Evolutionary conservation across 53 echinoderm and acorn worm species (phyloP), one percentile per base, ranked within the genome.

Genomic region (Temnopleurus reevesii): DNA sequence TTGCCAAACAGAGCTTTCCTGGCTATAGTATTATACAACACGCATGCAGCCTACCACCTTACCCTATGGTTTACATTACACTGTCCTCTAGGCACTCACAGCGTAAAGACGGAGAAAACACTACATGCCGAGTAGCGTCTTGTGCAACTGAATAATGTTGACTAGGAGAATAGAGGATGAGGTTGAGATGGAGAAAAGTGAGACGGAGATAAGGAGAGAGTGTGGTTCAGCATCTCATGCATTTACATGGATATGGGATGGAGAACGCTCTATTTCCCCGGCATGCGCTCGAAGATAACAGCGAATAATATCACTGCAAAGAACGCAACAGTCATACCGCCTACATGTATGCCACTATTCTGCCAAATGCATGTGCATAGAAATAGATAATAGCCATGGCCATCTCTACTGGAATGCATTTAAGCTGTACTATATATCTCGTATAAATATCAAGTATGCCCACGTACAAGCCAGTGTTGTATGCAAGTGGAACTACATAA

Each of bases 21-120:
- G n/a, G n/a, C n/a, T n/a, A n/a, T n/a, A n/a, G n/a, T n/a, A n/a
- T n/a, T n/a, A n/a, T n/a, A n/a, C n/a, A n/a, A 38, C 41, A 5
- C 15, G 30, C 21, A 71, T 38, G 41, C 21, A 41, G 19, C 41
- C 0, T 30, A 8, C n/a, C 41, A 36, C 23, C 5, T n/a, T 38
- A 41, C 71, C 8, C 38, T 38, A n/a, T 71, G 71, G 71, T 71
- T 71, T 71, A 71, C 21, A 71, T 71, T 71, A 41, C 71, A 43
- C 41, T 41, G 27, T 38, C 71, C 71, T 71, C 71, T 15, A 41
- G 41, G 71, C 71, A 71, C 71, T 71, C 19, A n/a, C 4, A 71
- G 10, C 5, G 23, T n/a, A n/a, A n/a, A 71, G 63, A 71, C 41
- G 41, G 12, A 71, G 36, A 71, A 8, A 71, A 71, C 43, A 71